Base-by-base conservation (phyloP, 1,140 invertebrate genomes). In the Solenopsis invicta region DNA sequence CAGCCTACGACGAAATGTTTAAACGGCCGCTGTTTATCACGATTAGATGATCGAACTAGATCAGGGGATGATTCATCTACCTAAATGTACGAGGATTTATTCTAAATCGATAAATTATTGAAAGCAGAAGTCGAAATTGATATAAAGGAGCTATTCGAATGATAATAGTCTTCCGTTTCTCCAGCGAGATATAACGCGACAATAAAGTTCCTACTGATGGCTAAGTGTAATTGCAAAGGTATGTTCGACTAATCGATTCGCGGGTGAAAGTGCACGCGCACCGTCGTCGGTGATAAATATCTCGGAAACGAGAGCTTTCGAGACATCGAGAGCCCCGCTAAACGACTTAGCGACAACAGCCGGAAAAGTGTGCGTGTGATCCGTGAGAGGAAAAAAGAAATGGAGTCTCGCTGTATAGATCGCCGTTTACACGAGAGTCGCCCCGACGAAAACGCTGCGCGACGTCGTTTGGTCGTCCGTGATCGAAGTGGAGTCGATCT, bases 401-500 rank as follows among this genome's bases (percentile, higher is more conserved):
- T 84, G 69, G 67, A 82, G 69, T 75, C 41, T 61, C 54, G 50
- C 61, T 86, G 62, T 80, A 48, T 29, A 67, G 18, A 80, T 86
- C 45, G 37, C 48, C 16, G 82, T 85, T 85, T 62, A 78, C 61
- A 29, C 62, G 71, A 52, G 59, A 48, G 52, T 72, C 52, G 48
- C 41, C 41, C 52, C 37, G 76, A 37, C 80, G 61, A 71, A 50
- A 75, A 50, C 8, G 69, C 62, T 61, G 69, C 80, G 69, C 80
- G 80, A 86, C 69, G 75, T 88, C 82, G 81, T 88, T 76, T 69
- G 81, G 87, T 72, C 67, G 74, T 89, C 48, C 13, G 88, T 88
- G 82, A 89, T 89, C 87, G 87, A 86, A 10, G 48, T 82, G 48
- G 59, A 84, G 50, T 85, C 59, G 72, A 77, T 88, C 72, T 52